A percentile compares a stretch with the other conserved stretches of the same genome.
Conservation (phyloP, 1,140 invertebrate genomes). For the Philotrypesis tridentata region DNA sequence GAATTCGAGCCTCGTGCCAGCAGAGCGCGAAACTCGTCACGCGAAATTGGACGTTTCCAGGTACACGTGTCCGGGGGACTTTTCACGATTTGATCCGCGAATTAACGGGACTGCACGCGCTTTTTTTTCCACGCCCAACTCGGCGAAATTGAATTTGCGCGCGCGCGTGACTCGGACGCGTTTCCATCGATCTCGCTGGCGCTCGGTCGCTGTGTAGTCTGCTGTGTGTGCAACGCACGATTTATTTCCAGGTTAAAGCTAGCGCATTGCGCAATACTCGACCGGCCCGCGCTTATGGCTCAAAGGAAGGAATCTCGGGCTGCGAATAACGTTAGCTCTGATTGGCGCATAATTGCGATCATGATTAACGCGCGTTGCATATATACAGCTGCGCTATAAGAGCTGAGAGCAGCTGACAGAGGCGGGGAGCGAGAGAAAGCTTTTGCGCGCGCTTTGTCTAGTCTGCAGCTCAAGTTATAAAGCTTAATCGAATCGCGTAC, state of each 20-base stretch:
- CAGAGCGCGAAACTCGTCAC: background rate
- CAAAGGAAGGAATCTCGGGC: background rate
- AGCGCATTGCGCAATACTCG: too few relatives aligned
- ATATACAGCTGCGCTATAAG: too few relatives aligned
- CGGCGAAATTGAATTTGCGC: background rate
- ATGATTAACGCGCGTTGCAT: constrained; percentile 14
- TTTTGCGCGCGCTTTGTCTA: background rate
- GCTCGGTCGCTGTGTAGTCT: too few relatives aligned
- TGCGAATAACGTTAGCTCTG: background rate
- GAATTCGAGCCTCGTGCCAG: background rate
- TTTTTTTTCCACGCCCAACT: too few relatives aligned
- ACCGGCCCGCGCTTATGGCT: background rate
- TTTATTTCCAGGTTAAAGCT: too few relatives aligned
- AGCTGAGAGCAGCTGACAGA: too few relatives aligned
- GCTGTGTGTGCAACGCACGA: too few relatives aligned
- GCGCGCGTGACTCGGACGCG: background rate
- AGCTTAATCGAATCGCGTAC: background rate
- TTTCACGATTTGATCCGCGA: constrained; percentile 20
- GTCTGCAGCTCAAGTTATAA: background rate
- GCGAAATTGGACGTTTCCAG: background rate
- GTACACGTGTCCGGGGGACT: background rate
- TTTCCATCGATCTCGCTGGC: background rate
- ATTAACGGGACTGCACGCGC: too few relatives aligned
- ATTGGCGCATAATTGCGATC: constrained; percentile 13
- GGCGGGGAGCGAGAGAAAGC: background rate